phyloP scores from a whole-genome alignment of 1,140 invertebrate genomes.

The Daktulosphaira vitifoliae region DNA sequence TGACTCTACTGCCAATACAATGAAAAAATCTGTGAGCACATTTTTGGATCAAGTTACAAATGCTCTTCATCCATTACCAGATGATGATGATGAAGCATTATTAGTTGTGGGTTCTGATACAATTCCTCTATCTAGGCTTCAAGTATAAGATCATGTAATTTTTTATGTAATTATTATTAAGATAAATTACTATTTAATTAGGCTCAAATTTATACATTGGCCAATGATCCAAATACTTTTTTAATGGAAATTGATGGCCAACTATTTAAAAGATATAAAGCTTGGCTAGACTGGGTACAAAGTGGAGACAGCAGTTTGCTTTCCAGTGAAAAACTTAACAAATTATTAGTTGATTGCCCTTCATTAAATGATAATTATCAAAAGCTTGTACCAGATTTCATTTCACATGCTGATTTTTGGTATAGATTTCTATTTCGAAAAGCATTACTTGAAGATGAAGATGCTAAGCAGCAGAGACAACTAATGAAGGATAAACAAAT shows the following conservation, averaged over 20 bases:
- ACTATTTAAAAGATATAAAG: conserved; percentile 44
- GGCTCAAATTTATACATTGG: conserved; percentile 43
- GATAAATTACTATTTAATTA: conserved; percentile 21
- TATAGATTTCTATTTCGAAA: conserved; percentile 41
- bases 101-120: conserved; percentile 54
- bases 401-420: conserved; percentile 41
- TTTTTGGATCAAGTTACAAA: conserved; percentile 55
- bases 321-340: conserved; percentile 41
- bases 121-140: conserved; percentile 51
- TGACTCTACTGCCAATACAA: conserved; percentile 55
- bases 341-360: conserved; percentile 37
- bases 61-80: conserved; percentile 57
- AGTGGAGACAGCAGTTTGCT: conserved; percentile 45
- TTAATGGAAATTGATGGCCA: conserved; percentile 43
- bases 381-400: conserved; percentile 38
- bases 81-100: conserved; percentile 59
- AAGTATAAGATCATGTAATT: conserved; percentile 42
- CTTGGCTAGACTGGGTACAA: conserved; percentile 47
- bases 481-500: conserved; percentile 37
- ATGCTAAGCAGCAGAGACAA: conserved; percentile 38
- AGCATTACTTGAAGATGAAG: conserved; percentile 41
- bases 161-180: neutral
- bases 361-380: conserved; percentile 39
- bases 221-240: conserved; percentile 45
- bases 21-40: conserved; percentile 59